Conservation (phyloP, 1,140 invertebrate genomes). For the Heliconius melpomene region DNA sequence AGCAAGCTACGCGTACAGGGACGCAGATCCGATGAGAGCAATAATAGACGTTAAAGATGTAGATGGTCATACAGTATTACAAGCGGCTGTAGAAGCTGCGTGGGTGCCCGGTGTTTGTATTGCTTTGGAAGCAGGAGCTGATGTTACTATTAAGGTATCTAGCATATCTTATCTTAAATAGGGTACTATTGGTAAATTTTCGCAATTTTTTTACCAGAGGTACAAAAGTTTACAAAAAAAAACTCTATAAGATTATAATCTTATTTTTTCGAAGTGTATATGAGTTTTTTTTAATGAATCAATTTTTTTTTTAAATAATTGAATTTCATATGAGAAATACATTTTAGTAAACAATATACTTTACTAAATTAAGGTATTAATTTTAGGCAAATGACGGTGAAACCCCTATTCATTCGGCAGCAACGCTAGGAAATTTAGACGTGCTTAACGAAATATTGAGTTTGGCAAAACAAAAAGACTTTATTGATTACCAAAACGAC, state of each 20-base stretch:
- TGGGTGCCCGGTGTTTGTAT: conserved; percentile 82
- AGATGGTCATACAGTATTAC: conserved; percentile 73
- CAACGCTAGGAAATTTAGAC: conserved; percentile 82
- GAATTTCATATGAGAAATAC: background rate
- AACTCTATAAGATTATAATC: no score
- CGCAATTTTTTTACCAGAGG: no score
- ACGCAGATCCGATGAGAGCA: conserved; percentile 59
- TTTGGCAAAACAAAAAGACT: conserved; percentile 79
- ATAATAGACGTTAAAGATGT: conserved; percentile 71
- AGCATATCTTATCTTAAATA: background rate
- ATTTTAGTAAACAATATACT: background rate
- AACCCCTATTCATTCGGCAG: conserved; percentile 82
- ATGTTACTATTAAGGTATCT: conserved; percentile 82
- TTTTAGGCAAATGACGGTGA: conserved; percentile 83
- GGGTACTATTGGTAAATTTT: no score
- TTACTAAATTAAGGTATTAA: background rate
- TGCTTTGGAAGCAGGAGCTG: conserved; percentile 86
- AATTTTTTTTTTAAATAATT: no score
- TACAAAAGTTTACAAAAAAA: no score
- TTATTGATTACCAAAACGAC: conserved; percentile 72
- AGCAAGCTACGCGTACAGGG: conserved; percentile 62
- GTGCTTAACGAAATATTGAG: conserved; percentile 83
- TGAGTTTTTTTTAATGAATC: no score
- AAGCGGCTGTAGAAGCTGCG: conserved; percentile 67
- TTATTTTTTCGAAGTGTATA: no score